phyloP scores from a whole-genome alignment of 1,140 invertebrate species.

The Heliothis subflexa region DNA sequence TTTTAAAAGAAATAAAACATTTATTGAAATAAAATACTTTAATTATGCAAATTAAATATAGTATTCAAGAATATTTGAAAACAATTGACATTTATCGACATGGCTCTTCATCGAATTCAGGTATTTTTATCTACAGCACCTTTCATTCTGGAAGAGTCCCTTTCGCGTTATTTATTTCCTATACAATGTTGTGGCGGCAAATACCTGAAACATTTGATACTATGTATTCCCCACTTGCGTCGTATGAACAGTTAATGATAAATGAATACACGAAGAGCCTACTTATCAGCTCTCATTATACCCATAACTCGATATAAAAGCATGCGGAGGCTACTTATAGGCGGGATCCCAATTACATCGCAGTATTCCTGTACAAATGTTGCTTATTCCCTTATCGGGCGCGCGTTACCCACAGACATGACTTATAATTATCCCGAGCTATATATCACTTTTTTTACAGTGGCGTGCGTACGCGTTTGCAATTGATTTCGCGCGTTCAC shows the following conservation, averaged over 20 bases:
- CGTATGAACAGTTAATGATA: slow-evolving; percentile 37
- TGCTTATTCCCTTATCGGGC: slow-evolving; percentile 46
- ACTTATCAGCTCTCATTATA: slow-evolving; percentile 42
- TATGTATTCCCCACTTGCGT: slow-evolving; percentile 16
- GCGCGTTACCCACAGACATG: slow-evolving; percentile 54
- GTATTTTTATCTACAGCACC: slow-evolving; percentile 6
- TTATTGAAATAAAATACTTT: too few relatives aligned
- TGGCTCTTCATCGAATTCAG: not conserved
- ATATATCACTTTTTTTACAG: slow-evolving; percentile 58
- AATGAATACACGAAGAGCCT: slow-evolving; percentile 35
- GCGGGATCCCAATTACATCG: slow-evolving; percentile 40
- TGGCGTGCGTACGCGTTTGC: slow-evolving; percentile 51
- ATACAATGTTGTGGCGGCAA: not conserved
- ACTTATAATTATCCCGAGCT: slow-evolving; percentile 61
- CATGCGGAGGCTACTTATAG: slow-evolving; percentile 28
- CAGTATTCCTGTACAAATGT: slow-evolving; percentile 41
- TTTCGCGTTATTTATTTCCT: not conserved
- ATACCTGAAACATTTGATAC: slow-evolving; percentile 2
- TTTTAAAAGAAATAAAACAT: too few relatives aligned
- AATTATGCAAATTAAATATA: too few relatives aligned
- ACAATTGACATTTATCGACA: slow-evolving; percentile 3
- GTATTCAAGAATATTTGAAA: too few relatives aligned
- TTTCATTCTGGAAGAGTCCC: not conserved
- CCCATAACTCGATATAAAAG: slow-evolving; percentile 35
- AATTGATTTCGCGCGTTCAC: slow-evolving; percentile 64